phyloP scores from a whole-genome alignment of 1,140 invertebrate species.

The Brachionus manjavacas region DNA sequence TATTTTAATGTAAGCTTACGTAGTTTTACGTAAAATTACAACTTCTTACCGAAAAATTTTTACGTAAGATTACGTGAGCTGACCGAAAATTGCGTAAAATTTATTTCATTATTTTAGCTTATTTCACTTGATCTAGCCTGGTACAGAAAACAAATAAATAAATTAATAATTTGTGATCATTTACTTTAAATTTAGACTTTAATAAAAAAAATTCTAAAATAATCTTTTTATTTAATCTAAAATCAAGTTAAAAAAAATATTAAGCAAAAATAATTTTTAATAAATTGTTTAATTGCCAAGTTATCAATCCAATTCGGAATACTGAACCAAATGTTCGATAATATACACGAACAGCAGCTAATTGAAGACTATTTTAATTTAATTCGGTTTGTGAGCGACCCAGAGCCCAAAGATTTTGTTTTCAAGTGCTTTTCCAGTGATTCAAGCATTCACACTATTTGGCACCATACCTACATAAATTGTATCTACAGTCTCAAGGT shows the following conservation, averaged over 20 bases:
- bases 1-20: too few species aligned
- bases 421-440: background rate
- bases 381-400: background rate
- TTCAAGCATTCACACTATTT: constrained; percentile 8
- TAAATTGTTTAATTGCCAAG: background rate
- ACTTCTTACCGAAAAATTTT: too few species aligned
- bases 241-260: too few species aligned
- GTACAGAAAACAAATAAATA: too few species aligned
- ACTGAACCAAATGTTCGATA: constrained; percentile 6
- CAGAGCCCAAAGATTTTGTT: constrained; percentile 13
- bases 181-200: too few species aligned
- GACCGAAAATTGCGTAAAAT: too few species aligned
- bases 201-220: background rate
- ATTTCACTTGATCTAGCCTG: too few species aligned
- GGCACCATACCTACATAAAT: constrained; percentile 34
- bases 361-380: background rate
- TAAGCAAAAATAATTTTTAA: background rate
- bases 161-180: too few species aligned
- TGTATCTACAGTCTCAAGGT: constrained; percentile 18
- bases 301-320: background rate
- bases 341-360: background rate
- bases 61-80: too few species aligned
- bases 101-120: too few species aligned
- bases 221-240: too few species aligned
- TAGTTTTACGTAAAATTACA: too few species aligned